Percentiles rank a stretch among this genome's conserved stretches.
phyloP scores from a whole-genome alignment of 2,888 invertebrate genomes.

The Crioceris asparagi region DNA sequence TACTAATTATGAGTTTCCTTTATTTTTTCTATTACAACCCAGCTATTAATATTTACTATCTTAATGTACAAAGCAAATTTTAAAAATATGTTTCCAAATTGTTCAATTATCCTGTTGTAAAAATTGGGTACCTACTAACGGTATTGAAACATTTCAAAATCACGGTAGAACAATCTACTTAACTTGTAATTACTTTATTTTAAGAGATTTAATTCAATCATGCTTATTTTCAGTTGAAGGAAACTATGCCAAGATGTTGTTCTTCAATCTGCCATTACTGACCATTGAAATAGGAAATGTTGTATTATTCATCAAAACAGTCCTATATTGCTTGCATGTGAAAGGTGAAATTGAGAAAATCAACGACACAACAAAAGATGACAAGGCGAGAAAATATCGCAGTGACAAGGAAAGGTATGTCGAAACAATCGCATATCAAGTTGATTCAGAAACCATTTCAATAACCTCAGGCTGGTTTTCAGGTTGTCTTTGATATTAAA shows the following conservation, averaged over 20 bases:
- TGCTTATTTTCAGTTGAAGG: conserved; percentile 19
- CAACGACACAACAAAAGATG: conserved; percentile 49
- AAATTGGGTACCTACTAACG: no score
- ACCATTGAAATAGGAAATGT: conserved; percentile 53
- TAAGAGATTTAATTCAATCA: no score
- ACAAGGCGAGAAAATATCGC: conserved; percentile 41
- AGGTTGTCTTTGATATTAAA: conserved; percentile 63
- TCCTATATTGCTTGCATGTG: conserved; percentile 58
- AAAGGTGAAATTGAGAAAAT: conserved; percentile 64
- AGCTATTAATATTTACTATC: no score
- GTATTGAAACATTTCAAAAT: no score
- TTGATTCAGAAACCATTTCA: neutral
- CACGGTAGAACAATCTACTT: no score
- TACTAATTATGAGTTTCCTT: no score
- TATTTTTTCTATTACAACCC: no score
- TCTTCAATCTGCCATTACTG: conserved; percentile 44
- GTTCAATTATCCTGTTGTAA: no score
- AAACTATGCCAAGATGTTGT: conserved; percentile 25
- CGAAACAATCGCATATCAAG: neutral
- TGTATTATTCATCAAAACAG: conserved; percentile 56
- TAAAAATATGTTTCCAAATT: no score
- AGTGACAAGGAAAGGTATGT: conserved; percentile 60
- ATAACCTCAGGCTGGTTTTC: conserved; percentile 22
- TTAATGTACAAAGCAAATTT: no score
- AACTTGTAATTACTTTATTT: no score